Base-by-base conservation (phyloP, 2,888 invertebrate genomes). In the Eristalis pertinax region DNA sequence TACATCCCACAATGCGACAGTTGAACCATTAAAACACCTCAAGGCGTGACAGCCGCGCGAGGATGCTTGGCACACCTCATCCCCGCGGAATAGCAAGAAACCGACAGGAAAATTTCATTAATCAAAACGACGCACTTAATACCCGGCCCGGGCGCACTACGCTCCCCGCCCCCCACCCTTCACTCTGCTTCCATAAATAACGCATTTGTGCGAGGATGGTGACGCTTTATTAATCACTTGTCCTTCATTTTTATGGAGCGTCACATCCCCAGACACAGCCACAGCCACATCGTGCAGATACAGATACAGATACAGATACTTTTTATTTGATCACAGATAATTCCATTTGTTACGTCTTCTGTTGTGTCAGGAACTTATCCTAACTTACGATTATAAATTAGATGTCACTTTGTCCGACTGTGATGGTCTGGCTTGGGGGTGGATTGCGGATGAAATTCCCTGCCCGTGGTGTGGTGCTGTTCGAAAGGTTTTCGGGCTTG, bases 141-240 rank as follows among this genome's bases (percentile, higher is more conserved):
- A 63, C 62, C 41, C 72, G n/a, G 50, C 8, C 19, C 19, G 32
- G 8, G 8, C 43, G 8, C 62, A 72, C 62, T 72, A 8, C 32
- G 32, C 32, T 1, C 32, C 1, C 32, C 32, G 32, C 4, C 32
- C 29, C 38, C n/a, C 26, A 35, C 60, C 35, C 70, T 10, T 15
- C 2, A 5, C 60, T 2, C 60, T 19, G 26, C 5, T 60, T n/a
- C 22, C 29, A 41, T 56, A 74, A 64, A 74, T 35, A 64, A 35
- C 22, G 56, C 64, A 64, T 50, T 68, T 62, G 68, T n/a, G 11
- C 22, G 41, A n/a, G 32, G n/a, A 24, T 60, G 50, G 58, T 69
- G 50, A 81, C 75, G 58, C 64, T 81, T 81, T 81, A 81, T 74
- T 75, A 75, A 81, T 81, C 74, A 69, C 69, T 74, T 75, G 68